phyloP scores from a whole-genome alignment of 2,113 vertebrate species.

The human region GRCh38 chr4:90235001-90235500 shows the following conservation, averaged over 20 bases:
- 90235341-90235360: neutral
- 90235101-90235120: neutral
- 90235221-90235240: neutral
- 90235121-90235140: neutral
- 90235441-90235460: neutral
- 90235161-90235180: neutral
- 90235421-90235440: neutral
- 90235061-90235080: neutral
- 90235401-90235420: neutral
- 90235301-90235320: neutral
- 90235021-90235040: neutral
- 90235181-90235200: neutral
- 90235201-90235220: neutral
- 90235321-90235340: neutral
- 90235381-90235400: neutral
- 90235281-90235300: neutral
- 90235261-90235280: conserved; percentile 44
- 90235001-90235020: neutral
- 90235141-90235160: neutral
- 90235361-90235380: neutral
- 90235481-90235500: conserved; percentile 26
- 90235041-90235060: neutral
- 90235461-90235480: neutral
- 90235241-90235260: conserved; percentile 45
- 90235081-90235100: neutral